Evolutionary conservation across 2,113 vertebrate species (phyloP), one percentile per base, ranked within the genome.

Genomic region (Stigmatopora nigra): DNA sequence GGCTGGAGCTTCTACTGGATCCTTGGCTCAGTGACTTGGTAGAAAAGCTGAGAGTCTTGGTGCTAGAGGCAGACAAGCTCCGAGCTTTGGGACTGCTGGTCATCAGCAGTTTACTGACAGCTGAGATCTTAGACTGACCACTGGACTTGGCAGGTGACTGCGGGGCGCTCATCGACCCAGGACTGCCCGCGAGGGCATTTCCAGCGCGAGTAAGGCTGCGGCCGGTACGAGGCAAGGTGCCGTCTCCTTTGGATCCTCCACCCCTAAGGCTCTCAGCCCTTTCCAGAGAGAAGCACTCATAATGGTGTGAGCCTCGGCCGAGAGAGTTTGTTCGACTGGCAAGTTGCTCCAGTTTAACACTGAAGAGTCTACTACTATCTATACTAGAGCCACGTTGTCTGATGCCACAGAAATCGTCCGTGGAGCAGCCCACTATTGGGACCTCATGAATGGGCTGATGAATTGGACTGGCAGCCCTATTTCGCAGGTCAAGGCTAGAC

Each of bases 401-500:
- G 80, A n/a, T 45, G 35, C 47, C 53, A 45, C 67, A 75, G 25
- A 41, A 3, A 65, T 95, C 94, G 4, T 96, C 96, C 0, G 86
- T 56, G 45, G 89, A 90, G 75, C 83, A 83, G 31, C 90, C 85
- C 71, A 87, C 56, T 35, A 89, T 88, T 61, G 91, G 73, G 0
- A 71, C 48, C 0, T 88, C 89, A 53, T 92, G 91, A 76, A 85
- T 68, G 48, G 88, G 58, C 0, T 88, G 89, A 72, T 95, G 92
- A 61, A 95, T 94, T 2, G 93, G 94, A 55, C 95, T 95, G 64
- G 72, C 77, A n/a, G 95, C 97, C 81, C 95, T 89, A 82, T 98
- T 99, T 66, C 92, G 93, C 86, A 97, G 94, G 69, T 99, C 97
- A 60, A 99, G 82, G 83, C 97, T 99, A 45, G 97, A 99, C 80